A percentile compares a stretch with the other conserved stretches of the same genome.
These are phyloP conservation scores for Rhinatrema bivittatum DNA, from an alignment of 2,797 vertebrate genomes.

Conservation along the genomic window DNA sequence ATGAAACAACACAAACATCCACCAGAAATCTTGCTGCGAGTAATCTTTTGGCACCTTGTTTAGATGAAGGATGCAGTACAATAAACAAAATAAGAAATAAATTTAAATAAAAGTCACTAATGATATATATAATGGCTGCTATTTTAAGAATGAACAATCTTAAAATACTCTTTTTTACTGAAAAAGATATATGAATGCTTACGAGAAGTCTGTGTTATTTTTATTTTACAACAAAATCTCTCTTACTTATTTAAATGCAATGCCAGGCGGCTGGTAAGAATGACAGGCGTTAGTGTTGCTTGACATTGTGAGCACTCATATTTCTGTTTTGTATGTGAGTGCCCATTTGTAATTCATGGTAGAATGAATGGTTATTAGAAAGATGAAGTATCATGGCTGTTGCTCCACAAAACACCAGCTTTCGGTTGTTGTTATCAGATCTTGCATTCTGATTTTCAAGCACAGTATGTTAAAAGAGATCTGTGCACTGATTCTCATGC, in stretches of 20 bases:
- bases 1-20: no score
- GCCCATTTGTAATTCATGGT: conserved; percentile 30
- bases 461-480: not conserved
- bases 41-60: no score
- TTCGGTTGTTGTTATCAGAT: conserved; percentile 15
- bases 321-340: conserved; percentile 21
- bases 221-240: conserved; percentile 8
- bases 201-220: conserved; percentile 1
- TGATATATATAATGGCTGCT: no score
- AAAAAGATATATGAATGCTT: conserved; percentile 5
- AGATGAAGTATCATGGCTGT: conserved; percentile 13
- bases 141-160: no score
- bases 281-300: conserved; percentile 21
- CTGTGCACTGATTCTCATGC: conserved; percentile 7
- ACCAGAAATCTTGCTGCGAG: no score
- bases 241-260: conserved; percentile 1
- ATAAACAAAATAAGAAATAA: no score
- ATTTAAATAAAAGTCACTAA: no score
- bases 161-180: no score
- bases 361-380: conserved; percentile 15
- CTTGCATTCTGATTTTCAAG: conserved; percentile 11
- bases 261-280: conserved; percentile 13
- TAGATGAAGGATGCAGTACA: no score
- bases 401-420: conserved; percentile 17
- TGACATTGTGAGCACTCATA: conserved; percentile 17